Conservation (phyloP, 2,888 invertebrate genomes). For the Melanostoma mellinum region DNA sequence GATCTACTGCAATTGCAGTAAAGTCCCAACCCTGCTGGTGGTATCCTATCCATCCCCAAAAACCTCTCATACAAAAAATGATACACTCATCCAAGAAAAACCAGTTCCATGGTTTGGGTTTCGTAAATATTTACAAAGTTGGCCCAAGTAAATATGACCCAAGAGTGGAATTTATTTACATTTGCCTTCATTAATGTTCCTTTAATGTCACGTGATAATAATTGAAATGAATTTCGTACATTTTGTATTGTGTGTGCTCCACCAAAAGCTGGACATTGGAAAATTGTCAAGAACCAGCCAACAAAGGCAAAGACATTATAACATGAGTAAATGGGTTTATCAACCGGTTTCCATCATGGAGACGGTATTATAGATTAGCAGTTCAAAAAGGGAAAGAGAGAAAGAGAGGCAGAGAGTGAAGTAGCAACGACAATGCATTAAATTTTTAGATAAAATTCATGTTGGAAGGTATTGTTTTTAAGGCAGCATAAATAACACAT, state of each 20-base stretch:
- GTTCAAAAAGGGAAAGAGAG: neutral
- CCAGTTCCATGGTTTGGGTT: slow-evolving; percentile 66
- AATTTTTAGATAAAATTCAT: slow-evolving; percentile 69
- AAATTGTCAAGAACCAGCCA: slow-evolving; percentile 47
- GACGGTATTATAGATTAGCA: slow-evolving; percentile 60
- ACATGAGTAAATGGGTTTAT: slow-evolving; percentile 58
- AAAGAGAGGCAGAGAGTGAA: no score
- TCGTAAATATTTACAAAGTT: slow-evolving; percentile 76
- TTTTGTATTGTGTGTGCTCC: slow-evolving; percentile 35
- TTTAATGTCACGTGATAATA: slow-evolving; percentile 75
- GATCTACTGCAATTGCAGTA: no score
- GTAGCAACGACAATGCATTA: slow-evolving; percentile 67
- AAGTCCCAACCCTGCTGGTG: no score
- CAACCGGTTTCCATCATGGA: slow-evolving; percentile 31
- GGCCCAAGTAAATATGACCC: slow-evolving; percentile 77
- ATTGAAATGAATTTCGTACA: slow-evolving; percentile 74
- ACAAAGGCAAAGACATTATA: slow-evolving; percentile 34
- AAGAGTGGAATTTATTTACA: slow-evolving; percentile 77
- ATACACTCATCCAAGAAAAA: slow-evolving; percentile 59
- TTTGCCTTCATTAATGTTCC: slow-evolving; percentile 77
- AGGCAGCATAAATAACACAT: slow-evolving; percentile 70
- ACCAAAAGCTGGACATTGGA: slow-evolving; percentile 54
- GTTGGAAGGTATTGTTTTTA: slow-evolving; percentile 61
- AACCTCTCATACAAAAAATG: slow-evolving; percentile 32
- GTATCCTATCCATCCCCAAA: slow-evolving; percentile 17